These are phyloP conservation scores for Homarus americanus DNA, from an alignment of 1,140 invertebrate species.

Conservation along the genomic window DNA sequence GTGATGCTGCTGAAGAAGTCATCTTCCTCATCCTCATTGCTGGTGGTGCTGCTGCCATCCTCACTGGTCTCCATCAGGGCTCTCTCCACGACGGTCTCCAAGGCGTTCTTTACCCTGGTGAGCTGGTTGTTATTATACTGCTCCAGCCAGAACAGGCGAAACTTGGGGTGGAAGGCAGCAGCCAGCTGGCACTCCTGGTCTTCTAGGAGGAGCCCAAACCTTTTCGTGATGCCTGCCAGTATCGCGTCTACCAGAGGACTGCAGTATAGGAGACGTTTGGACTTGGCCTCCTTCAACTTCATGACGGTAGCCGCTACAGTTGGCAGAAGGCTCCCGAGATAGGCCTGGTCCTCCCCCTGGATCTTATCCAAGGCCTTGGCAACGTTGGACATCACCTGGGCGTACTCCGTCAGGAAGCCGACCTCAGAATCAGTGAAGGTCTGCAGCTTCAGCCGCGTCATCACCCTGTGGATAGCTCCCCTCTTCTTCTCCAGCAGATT, in stretches of 20 bases:
- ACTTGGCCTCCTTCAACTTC: background rate
- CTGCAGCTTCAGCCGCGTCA: conserved; percentile 2
- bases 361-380: conserved; percentile 25
- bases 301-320: background rate
- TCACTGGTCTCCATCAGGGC: background rate
- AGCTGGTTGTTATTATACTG: background rate
- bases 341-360: conserved; percentile 13
- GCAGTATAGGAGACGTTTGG: conserved; percentile 1
- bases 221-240: conserved; percentile 23
- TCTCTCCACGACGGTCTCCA: background rate
- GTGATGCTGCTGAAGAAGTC: conserved; percentile 5
- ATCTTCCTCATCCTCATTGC: background rate
- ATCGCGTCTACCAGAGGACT: conserved; percentile 11
- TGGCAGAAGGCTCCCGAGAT: conserved; percentile 39
- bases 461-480: background rate
- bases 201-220: conserved; percentile 25
- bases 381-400: conserved; percentile 17
- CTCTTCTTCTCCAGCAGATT: conserved; percentile 9
- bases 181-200: conserved; percentile 36
- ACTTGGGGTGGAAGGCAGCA: conserved; percentile 43
- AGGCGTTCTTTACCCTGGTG: background rate
- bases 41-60: background rate
- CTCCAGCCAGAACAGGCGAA: conserved; percentile 18
- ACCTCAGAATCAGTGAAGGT: conserved; percentile 17
- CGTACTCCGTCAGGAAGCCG: conserved; percentile 19